phyloP scores from a whole-genome alignment of 2,797 vertebrate genomes.

The Pangasius krempfi region DNA sequence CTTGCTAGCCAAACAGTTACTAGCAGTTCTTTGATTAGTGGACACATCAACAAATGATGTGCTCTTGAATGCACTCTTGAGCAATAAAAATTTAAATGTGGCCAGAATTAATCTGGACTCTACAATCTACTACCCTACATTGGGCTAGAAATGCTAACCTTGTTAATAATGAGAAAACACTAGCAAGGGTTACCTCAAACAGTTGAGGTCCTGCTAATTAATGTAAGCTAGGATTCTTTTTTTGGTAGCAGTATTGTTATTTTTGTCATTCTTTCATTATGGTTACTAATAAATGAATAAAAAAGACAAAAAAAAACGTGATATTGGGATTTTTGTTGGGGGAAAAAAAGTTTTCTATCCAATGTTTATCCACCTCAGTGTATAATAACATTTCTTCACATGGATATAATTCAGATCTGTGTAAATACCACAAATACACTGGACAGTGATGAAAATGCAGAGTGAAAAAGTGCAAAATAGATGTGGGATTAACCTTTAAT shows the following conservation, averaged over 20 bases:
- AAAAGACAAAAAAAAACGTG: not conserved
- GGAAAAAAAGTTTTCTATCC: not conserved
- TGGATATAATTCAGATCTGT: not conserved
- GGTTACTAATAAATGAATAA: not conserved
- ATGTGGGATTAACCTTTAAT: conserved; percentile 41
- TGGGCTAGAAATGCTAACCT: not conserved
- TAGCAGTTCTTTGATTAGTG: not conserved
- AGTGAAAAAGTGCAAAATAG: not conserved
- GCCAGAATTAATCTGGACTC: too few relatives aligned
- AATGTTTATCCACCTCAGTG: not conserved
- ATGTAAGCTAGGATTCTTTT: not conserved
- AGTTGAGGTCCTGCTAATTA: not conserved
- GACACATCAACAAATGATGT: not conserved
- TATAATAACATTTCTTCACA: not conserved
- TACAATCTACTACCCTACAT: not conserved
- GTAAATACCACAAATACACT: not conserved
- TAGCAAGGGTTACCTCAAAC: not conserved
- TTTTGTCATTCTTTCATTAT: not conserved
- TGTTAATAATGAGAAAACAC: not conserved
- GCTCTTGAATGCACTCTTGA: not conserved
- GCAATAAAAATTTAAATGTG: not conserved
- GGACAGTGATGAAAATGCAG: conserved; percentile 10
- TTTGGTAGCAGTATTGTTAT: not conserved
- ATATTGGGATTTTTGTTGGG: not conserved
- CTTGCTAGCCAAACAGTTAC: not conserved